Base-by-base conservation (phyloP, 2,888 invertebrate species). In the Thereva nobilitata region DNA sequence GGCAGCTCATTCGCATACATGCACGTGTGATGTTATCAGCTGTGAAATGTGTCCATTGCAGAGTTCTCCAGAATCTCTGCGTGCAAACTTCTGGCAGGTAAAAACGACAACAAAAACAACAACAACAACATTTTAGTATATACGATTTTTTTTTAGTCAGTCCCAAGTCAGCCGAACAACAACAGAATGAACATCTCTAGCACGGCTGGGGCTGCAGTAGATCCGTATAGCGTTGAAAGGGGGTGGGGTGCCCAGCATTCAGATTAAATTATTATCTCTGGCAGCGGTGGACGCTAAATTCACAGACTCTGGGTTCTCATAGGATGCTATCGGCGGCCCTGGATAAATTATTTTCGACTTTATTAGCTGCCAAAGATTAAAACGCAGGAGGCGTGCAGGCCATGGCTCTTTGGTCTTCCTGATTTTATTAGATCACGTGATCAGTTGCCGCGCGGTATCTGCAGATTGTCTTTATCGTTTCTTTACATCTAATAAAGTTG, bases 231-330 rank as follows among this genome's bases (percentile, higher is more conserved):
- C 61, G 61, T 23, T 50, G 61, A 61, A 61, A 61, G 50, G 41
- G 61, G 61, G 61, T 50, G 61, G 61, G 50, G 50, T 40, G 41
- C 49, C 50, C 47, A 23, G 49, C 61, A 50, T 47, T 12, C 61
- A 61, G 49, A 61, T 61, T 50, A 61, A 61, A 61, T 61, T 61
- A 61, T 61, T 61, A 61, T 61, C 61, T 61, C 61, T 61, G 61
- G 61, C 47, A 47, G 57, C 45, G 45, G 57, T 23, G 57, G 57
- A 47, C 47, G 57, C 10, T 47, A 37, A 59, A 59, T 59, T 59
- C 47, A 9, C 37, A 4, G 34, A 10, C 10, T 35, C 6, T 57
- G 34, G 45, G 23, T 59, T 59, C 47, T 59, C 57, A 59, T 59
- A 44, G 45, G 37, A 59, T 8, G 23, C 23, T 23, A 23, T 23